Percentiles rank a stretch among this genome's conserved stretches.
Conservation (phyloP, 30 jellyfish, hydroid and myxozoan species). For the Rhopilema esculentum region DNA sequence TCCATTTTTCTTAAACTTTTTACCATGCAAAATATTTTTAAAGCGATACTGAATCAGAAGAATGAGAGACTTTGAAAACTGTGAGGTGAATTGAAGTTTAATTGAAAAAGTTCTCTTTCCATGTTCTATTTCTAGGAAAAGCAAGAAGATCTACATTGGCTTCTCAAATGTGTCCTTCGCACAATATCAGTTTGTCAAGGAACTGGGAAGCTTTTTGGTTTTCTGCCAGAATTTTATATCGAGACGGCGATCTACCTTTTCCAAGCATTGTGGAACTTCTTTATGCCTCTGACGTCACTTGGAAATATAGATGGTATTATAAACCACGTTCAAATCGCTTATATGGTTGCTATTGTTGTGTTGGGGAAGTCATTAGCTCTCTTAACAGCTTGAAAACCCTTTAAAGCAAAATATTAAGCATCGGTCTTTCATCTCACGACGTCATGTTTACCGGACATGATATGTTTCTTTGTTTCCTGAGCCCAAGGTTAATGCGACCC, state of each 20-base stretch:
- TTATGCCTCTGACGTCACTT: slow-evolving; percentile 83
- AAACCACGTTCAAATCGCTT: no score
- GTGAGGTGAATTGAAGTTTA: not conserved
- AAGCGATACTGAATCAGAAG: not conserved
- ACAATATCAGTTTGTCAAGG: slow-evolving; percentile 64
- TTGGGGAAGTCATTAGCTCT: no score
- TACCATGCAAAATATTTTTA: not conserved
- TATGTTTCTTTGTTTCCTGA: no score
- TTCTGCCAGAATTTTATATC: slow-evolving; percentile 87
- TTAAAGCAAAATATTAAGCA: not conserved
- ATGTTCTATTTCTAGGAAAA: slow-evolving; percentile 63
- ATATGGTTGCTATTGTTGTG: no score
- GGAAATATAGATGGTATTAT: slow-evolving; percentile 63
- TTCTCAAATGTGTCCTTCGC: slow-evolving; percentile 62
- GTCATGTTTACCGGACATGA: no score
- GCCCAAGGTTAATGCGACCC: no score
- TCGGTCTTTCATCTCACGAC: not conserved
- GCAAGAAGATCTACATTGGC: slow-evolving; percentile 94
- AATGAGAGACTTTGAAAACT: not conserved
- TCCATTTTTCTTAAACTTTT: no score
- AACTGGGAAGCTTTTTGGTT: slow-evolving; percentile 81
- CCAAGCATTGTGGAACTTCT: slow-evolving; percentile 93
- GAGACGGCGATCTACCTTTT: slow-evolving; percentile 85
- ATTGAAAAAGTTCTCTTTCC: not conserved
- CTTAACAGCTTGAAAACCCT: no score